Evolutionary conservation across 2,888 invertebrate species (phyloP).

Genomic region (Apodemia duryi): DNA sequence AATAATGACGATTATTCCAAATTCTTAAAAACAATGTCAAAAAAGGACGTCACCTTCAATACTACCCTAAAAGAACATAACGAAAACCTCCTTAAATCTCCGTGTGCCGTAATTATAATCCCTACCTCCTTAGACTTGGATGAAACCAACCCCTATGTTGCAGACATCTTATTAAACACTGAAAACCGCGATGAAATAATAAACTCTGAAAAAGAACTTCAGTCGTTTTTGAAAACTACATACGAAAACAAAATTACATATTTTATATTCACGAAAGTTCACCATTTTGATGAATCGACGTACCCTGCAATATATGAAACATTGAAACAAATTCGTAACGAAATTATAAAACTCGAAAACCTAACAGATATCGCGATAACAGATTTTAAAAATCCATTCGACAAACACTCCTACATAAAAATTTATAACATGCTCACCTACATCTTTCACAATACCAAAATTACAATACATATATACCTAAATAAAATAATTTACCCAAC

Average conservation of each 20-base stretch:
- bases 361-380: conserved; percentile 19
- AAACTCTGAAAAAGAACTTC: conserved; percentile 14
- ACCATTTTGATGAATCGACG: conserved; percentile 19
- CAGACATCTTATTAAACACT: background rate
- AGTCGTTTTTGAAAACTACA: background rate
- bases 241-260: conserved; percentile 2
- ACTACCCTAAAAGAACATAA: background rate
- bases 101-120: background rate
- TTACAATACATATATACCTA: conserved; percentile 30
- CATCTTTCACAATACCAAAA: conserved; percentile 33
- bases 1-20: background rate
- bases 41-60: background rate
- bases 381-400: conserved; percentile 25
- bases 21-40: background rate
- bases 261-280: conserved; percentile 10
- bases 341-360: conserved; percentile 1
- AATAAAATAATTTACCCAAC: conserved; percentile 16
- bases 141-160: conserved; percentile 2
- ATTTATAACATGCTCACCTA: conserved; percentile 32
- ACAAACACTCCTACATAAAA: conserved; percentile 26
- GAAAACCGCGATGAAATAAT: background rate
- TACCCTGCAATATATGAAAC: conserved; percentile 13
- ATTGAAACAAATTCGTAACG: conserved; percentile 8
- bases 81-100: background rate
- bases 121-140: conserved; percentile 13